phyloP scores from a whole-genome alignment of 2,113 vertebrate genomes.

The Cynoglossus semilaevis region DNA sequence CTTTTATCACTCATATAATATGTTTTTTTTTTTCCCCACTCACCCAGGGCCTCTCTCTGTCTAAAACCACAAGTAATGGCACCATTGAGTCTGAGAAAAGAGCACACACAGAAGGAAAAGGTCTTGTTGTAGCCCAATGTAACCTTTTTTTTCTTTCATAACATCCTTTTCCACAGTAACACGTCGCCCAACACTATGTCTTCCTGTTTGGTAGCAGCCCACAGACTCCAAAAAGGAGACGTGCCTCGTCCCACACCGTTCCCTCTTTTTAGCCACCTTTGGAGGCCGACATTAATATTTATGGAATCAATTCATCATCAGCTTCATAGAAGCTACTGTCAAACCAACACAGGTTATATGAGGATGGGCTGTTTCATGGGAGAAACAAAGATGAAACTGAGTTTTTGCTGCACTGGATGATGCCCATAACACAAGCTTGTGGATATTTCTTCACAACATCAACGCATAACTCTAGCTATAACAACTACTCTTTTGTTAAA shows the following conservation, averaged over 20 bases:
- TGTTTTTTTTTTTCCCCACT: slow-evolving; percentile 23
- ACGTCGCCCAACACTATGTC: neutral
- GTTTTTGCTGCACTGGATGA: slow-evolving; percentile 32
- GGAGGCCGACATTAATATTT: slow-evolving; percentile 49
- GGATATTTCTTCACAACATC: neutral
- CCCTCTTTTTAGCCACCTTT: slow-evolving; percentile 20
- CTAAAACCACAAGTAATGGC: slow-evolving; percentile 52
- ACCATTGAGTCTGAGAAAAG: slow-evolving; percentile 29
- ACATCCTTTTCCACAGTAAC: slow-evolving; percentile 24
- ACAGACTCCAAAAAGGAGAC: slow-evolving; percentile 24
- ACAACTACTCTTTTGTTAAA: slow-evolving; percentile 19
- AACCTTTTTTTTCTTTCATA: slow-evolving; percentile 1
- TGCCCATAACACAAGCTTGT: slow-evolving; percentile 15
- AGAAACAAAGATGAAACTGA: slow-evolving; percentile 26
- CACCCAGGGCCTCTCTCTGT: slow-evolving; percentile 37
- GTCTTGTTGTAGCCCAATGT: slow-evolving; percentile 8
- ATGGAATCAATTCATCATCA: slow-evolving; percentile 26
- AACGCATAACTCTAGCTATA: slow-evolving; percentile 12
- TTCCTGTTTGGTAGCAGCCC: slow-evolving; percentile 18
- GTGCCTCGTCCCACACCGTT: slow-evolving; percentile 17
- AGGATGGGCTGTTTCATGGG: slow-evolving; percentile 30
- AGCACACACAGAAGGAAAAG: slow-evolving; percentile 39
- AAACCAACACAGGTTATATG: slow-evolving; percentile 37
- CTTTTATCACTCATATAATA: slow-evolving; percentile 56
- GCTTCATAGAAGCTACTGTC: slow-evolving; percentile 36